A percentile compares a stretch with the other conserved stretches of the same genome.
These are phyloP conservation scores for Dasyurus viverrinus DNA, from an alignment of 2,113 vertebrate genomes.

Conservation along the genomic window DNA sequence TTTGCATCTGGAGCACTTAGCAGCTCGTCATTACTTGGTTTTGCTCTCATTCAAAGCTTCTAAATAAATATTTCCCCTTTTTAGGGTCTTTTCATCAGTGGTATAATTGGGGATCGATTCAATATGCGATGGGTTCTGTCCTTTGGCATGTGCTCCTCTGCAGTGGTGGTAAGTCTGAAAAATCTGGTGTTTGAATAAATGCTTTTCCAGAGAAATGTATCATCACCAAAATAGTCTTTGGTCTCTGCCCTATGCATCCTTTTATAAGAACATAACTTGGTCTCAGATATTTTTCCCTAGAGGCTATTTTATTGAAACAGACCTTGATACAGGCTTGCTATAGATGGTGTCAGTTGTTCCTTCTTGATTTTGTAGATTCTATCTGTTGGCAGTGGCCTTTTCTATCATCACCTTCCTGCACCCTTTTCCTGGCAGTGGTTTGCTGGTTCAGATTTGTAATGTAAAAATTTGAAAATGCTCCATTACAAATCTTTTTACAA, in stretches of 20 bases:
- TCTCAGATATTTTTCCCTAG: not conserved
- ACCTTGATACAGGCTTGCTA: not conserved
- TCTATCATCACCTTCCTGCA: not conserved
- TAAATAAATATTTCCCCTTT: conserved; percentile 59
- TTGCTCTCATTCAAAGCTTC: not conserved
- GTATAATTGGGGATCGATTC: conserved; percentile 92
- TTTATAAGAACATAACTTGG: not conserved
- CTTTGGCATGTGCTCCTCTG: conserved; percentile 96
- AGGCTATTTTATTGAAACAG: not conserved
- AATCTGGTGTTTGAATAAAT: not conserved
- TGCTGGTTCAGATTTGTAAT: not conserved
- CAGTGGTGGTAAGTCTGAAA: conserved; percentile 89
- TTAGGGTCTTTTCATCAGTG: conserved; percentile 96
- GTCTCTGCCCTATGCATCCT: not conserved
- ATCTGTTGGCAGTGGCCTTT: not conserved
- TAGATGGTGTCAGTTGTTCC: not conserved
- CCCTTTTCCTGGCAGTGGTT: not conserved
- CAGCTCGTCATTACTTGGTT: not conserved
- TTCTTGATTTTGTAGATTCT: not conserved
- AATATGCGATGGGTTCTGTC: conserved; percentile 95
- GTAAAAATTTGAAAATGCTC: too few species aligned
- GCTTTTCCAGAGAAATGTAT: not conserved
- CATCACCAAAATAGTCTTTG: not conserved
- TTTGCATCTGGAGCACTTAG: not conserved
- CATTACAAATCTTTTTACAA: too few species aligned